Conservation (phyloP, 2,113 vertebrate species). For the Condylura cristata region DNA sequence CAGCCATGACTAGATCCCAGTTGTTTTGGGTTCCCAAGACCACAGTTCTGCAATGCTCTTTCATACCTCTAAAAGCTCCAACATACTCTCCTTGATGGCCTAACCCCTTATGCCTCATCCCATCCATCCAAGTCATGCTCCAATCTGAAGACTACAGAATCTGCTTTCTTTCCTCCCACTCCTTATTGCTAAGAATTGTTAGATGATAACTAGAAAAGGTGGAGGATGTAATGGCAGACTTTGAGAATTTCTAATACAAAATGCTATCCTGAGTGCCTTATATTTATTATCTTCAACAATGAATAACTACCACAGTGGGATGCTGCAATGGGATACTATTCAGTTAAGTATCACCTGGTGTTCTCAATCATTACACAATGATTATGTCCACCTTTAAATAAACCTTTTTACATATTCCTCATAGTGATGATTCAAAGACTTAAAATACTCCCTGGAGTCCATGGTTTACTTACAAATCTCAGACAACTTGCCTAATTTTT, state of each 20-base stretch:
- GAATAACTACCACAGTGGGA: background rate
- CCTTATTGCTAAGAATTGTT: background rate
- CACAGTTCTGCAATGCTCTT: background rate
- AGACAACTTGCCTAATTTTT: background rate
- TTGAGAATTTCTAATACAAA: background rate
- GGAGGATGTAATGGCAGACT: too few species aligned
- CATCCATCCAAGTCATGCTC: background rate
- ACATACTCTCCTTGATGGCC: background rate
- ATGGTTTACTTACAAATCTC: constrained; percentile 3
- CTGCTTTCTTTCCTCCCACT: background rate
- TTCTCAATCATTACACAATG: background rate
- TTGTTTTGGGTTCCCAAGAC: background rate
- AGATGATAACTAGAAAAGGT: background rate
- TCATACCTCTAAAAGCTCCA: background rate
- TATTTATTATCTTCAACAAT: background rate
- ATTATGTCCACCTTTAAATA: background rate
- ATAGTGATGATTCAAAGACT: background rate
- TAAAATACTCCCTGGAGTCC: background rate
- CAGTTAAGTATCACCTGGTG: background rate
- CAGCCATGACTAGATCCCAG: background rate
- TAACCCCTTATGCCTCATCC: background rate
- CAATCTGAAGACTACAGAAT: background rate
- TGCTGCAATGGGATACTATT: background rate
- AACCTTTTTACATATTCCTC: background rate
- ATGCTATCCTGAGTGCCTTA: background rate